Percentiles rank a stretch among this genome's conserved stretches.
These are phyloP conservation scores for Plecturocebus donacophilus DNA, from an alignment of 2,113 vertebrate genomes.

Conservation along the genomic window DNA sequence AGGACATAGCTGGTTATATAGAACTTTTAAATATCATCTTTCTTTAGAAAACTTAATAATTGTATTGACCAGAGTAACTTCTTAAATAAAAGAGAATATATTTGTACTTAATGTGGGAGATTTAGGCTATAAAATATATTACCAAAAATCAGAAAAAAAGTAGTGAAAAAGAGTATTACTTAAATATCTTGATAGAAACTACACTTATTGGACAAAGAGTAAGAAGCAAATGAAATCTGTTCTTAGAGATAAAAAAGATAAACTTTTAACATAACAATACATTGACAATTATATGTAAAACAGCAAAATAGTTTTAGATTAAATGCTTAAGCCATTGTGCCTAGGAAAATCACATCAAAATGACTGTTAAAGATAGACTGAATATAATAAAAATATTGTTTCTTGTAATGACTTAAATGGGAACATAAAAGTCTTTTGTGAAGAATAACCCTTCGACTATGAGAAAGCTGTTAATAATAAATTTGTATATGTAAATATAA, in stretches of 20 bases:
- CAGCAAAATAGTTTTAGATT: conserved; percentile 69
- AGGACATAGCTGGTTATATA: not conserved
- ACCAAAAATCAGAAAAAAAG: not conserved
- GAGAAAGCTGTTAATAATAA: conserved; percentile 11
- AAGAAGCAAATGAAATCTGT: not conserved
- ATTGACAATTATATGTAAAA: conserved; percentile 65
- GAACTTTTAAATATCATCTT: conserved; percentile 12
- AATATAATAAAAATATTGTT: conserved; percentile 53
- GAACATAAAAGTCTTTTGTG: conserved; percentile 54
- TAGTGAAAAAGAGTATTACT: not conserved
- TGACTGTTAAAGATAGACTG: conserved; percentile 64
- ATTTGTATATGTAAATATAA: conserved; percentile 32
- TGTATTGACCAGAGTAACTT: not conserved
- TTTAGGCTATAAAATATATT: not conserved
- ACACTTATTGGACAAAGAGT: not conserved
- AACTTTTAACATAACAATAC: not conserved
- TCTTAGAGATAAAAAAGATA: conserved; percentile 38
- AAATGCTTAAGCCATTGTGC: conserved; percentile 73
- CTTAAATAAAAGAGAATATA: not conserved
- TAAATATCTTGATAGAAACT: conserved; percentile 17
- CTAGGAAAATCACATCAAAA: conserved; percentile 75
- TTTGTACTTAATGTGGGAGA: not conserved
- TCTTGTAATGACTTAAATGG: conserved; percentile 62
- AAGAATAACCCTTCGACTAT: not conserved
- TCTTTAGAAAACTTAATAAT: not conserved